phyloP scores from a whole-genome alignment of 2,888 invertebrate species.

The Caenorhabditis japonica region DNA sequence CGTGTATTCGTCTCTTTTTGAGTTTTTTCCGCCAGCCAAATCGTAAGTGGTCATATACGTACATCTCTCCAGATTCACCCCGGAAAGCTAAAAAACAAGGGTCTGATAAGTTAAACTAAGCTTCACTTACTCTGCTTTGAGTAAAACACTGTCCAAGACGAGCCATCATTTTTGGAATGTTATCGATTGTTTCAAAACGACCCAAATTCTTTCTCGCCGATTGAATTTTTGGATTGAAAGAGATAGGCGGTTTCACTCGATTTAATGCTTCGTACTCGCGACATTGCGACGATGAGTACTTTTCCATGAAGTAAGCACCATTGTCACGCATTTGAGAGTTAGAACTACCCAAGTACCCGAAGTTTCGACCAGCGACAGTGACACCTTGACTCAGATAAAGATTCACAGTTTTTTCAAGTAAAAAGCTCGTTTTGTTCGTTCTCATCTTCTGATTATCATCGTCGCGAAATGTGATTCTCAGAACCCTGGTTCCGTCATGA shows the following conservation, averaged over 20 bases:
- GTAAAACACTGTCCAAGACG: conserved; percentile 78
- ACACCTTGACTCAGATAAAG: conserved; percentile 62
- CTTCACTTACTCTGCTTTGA: conserved; percentile 60
- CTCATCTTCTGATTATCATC: conserved; percentile 65
- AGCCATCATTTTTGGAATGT: conserved; percentile 78
- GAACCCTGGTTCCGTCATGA: conserved; percentile 59
- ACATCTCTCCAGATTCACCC: conserved; percentile 45
- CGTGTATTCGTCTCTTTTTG: conserved; percentile 52
- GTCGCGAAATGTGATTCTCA: conserved; percentile 59
- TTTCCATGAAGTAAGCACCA: conserved; percentile 73
- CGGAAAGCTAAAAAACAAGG: conserved; percentile 52
- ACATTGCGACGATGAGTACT: conserved; percentile 40
- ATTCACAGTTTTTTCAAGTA: conserved; percentile 64
- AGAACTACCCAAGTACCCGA: conserved; percentile 74
- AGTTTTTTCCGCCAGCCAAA: conserved; percentile 59
- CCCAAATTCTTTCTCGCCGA: conserved; percentile 55
- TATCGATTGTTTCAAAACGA: conserved; percentile 67
- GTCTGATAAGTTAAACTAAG: too few relatives aligned
- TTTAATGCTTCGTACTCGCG: conserved; percentile 24
- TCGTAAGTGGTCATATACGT: conserved; percentile 52
- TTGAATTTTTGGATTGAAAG: conserved; percentile 56
- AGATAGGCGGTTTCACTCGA: conserved; percentile 18
- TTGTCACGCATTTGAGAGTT: conserved; percentile 76
- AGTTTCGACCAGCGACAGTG: conserved; percentile 64
- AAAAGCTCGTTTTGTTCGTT: conserved; percentile 47